Evolutionary conservation across 2,888 invertebrate species (phyloP).

Genomic region (Lordiphosa fenestrarum): DNA sequence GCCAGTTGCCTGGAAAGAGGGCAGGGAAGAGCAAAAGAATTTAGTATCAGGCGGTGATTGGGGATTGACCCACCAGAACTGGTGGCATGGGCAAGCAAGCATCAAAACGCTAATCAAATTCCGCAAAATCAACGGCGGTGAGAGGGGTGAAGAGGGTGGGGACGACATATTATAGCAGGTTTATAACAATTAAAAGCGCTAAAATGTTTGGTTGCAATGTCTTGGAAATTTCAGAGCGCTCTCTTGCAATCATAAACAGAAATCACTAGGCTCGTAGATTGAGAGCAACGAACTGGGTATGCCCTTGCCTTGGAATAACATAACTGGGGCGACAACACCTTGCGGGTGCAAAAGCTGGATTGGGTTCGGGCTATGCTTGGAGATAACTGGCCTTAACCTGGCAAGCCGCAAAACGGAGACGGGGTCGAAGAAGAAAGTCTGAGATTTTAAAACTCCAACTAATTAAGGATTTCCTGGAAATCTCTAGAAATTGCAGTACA

Average conservation of each 20-base stretch:
- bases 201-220: constrained; percentile 61
- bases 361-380: too few species aligned
- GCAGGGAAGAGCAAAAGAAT: background rate
- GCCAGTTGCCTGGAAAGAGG: constrained; percentile 73
- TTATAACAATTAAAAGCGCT: constrained; percentile 61
- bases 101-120: constrained; percentile 37
- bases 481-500: too few species aligned
- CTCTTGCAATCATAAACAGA: constrained; percentile 27
- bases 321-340: too few species aligned
- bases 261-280: background rate
- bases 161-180: constrained; percentile 7
- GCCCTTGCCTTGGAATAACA: background rate
- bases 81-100: background rate
- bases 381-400: too few species aligned
- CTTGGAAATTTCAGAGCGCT: constrained; percentile 50
- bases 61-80: constrained; percentile 37
- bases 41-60: constrained; percentile 31
- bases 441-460: too few species aligned
- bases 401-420: too few species aligned
- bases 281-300: constrained; percentile 4
- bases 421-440: too few species aligned
- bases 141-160: constrained; percentile 2
- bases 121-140: constrained; percentile 15
- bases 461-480: too few species aligned
- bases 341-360: too few species aligned